phyloP scores from a whole-genome alignment of 2,113 vertebrate species.

The Neogobius melanostomus region DNA sequence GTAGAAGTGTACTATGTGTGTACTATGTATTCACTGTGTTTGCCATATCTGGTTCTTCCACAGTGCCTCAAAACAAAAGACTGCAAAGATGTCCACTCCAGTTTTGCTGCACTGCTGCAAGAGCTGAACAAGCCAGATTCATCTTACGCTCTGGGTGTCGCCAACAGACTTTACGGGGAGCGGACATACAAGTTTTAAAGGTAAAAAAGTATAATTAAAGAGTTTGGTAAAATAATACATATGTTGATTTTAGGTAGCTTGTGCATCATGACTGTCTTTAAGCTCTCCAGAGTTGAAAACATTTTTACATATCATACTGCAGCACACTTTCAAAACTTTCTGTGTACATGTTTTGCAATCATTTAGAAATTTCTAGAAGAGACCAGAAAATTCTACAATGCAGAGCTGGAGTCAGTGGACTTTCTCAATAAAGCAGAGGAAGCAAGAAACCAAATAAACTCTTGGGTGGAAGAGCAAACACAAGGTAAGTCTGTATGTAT shows the following conservation, averaged over 20 bases:
- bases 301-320: no score
- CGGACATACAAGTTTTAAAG: conserved; percentile 81
- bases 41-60: not conserved
- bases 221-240: no score
- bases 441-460: conserved; percentile 72
- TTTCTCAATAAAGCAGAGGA: conserved; percentile 50
- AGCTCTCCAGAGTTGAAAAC: no score
- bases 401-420: conserved; percentile 74
- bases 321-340: no score
- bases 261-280: no score
- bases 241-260: no score
- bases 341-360: not conserved
- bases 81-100: conserved; percentile 69
- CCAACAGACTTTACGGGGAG: conserved; percentile 88
- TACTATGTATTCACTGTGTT: not conserved
- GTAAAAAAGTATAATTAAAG: conserved; percentile 54
- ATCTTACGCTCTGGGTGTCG: conserved; percentile 80
- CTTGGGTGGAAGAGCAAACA: conserved; percentile 76
- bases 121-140: conserved; percentile 78
- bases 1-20: no score
- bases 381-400: conserved; percentile 63
- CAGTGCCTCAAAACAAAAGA: conserved; percentile 13
- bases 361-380: conserved; percentile 68
- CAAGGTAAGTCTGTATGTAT: conserved; percentile 51
- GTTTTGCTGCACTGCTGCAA: conserved; percentile 75